phyloP scores from a whole-genome alignment of 2,888 invertebrate genomes.

The Bibio marci region DNA sequence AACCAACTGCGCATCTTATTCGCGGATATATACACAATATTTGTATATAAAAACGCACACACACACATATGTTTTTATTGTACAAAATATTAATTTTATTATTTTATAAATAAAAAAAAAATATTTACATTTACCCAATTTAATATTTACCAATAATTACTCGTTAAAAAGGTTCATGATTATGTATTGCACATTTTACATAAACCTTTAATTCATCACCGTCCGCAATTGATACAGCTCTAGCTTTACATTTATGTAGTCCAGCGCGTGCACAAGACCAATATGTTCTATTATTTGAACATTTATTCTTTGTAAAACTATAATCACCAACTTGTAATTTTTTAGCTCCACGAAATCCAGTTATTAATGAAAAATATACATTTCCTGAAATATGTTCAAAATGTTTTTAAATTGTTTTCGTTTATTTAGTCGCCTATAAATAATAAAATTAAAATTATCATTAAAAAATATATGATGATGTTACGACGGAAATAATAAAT shows the following conservation, averaged over 20 bases:
- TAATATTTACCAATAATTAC: neutral
- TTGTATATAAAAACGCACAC: no score
- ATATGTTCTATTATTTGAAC: slow-evolving; percentile 25
- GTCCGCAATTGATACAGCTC: slow-evolving; percentile 26
- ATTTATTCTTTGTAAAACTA: slow-evolving; percentile 28
- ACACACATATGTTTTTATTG: no score
- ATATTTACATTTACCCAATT: neutral
- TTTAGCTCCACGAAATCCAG: slow-evolving; percentile 29
- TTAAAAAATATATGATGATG: no score
- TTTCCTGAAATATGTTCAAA: no score
- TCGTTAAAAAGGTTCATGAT: slow-evolving; percentile 28
- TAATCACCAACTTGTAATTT: slow-evolving; percentile 29
- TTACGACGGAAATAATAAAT: no score
- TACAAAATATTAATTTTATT: no score
- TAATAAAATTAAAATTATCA: no score
- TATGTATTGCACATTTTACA: slow-evolving; percentile 27
- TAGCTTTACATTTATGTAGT: slow-evolving; percentile 29
- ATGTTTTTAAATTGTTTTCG: no score
- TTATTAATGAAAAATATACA: slow-evolving; percentile 25
- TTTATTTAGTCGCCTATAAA: no score
- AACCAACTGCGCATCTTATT: no score
- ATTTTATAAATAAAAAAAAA: no score
- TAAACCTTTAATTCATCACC: slow-evolving; percentile 23
- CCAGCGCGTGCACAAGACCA: slow-evolving; percentile 31
- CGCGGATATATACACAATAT: no score